Base-by-base conservation (phyloP, 1,140 invertebrate genomes). In the Macrobrachium rosenbergii region DNA sequence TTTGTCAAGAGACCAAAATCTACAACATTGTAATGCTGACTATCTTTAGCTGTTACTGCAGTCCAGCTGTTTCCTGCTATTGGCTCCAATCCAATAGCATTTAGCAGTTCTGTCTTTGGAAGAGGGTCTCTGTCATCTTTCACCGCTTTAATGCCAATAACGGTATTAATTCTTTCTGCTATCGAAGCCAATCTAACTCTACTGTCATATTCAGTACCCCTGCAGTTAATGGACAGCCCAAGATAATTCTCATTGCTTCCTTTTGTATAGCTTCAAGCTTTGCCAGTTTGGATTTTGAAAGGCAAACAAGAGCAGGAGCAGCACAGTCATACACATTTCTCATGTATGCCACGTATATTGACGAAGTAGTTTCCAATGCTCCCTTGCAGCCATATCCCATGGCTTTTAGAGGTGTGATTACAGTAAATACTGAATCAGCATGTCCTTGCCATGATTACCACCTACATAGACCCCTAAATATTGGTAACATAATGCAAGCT, bases 381-480 rank as follows among this genome's bases (percentile, higher is more conserved):
- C 72, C 72, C 19, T 19, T 75, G 8, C 72, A 28, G n/a, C 72
- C 52, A 28, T 14, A 75, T 28, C 12, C 76, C 58, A 78, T n/a
- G 12, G 76, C 43, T 28, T 58, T 78, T 10, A 78, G 21, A 37
- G 28, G 28, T 37, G 1, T 37, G 1, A 37, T 37, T 37, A 1
- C 3, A 37, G 28, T 37, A 21, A 6, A 58, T 58, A 23, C n/a
- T 59, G 28, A 43, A 78, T 43, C 52, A 21, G 11, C 14, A 14
- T 6, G 21, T 21, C 16, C 12, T 37, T 78, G 5, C 52, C 43
- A 19, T 43, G 16, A 7, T 12, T 59, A 59, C 60, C 45, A 12
- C 76, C 43, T 16, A 78, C 8, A 21, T 78, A 58, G 12, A 78
- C 16, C 10, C 76, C 76, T 59, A 78, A 43, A 58, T 78, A 78